These are phyloP conservation scores for Ciconia stormi DNA, from an alignment of 2,113 vertebrate species.

Conservation along the genomic window DNA sequence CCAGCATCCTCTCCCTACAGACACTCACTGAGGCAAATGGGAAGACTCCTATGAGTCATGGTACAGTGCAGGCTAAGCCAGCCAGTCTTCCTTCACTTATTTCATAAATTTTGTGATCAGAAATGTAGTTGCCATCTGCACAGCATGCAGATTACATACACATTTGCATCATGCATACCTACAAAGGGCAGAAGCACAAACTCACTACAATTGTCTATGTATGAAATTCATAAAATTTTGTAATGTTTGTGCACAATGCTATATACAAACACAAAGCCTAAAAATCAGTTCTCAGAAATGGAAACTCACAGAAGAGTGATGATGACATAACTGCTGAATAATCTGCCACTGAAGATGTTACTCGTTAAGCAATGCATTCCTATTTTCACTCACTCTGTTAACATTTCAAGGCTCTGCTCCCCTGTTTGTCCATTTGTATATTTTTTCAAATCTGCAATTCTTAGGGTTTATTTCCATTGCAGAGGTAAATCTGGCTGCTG, in stretches of 20 bases:
- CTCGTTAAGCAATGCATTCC: not conserved
- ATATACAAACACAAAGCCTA: not conserved
- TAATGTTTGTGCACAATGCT: not conserved
- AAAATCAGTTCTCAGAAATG: not conserved
- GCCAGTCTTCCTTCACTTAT: not conserved
- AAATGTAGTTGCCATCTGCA: not conserved
- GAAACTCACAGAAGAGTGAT: not conserved
- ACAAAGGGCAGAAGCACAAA: not conserved
- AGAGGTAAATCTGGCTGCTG: not conserved
- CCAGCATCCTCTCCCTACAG: conserved; percentile 5
- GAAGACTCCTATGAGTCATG: conserved; percentile 29
- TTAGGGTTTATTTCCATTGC: not conserved
- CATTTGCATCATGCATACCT: not conserved
- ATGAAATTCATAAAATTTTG: not conserved
- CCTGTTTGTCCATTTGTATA: not conserved
- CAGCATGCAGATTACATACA: not conserved
- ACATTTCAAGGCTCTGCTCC: not conserved
- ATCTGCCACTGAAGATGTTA: not conserved
- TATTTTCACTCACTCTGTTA: not conserved
- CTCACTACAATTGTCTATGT: not conserved
- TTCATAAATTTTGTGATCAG: not conserved
- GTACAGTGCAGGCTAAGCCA: not conserved
- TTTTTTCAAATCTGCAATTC: not conserved
- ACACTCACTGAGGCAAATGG: not conserved
- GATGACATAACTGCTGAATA: not conserved